A percentile compares a stretch with the other conserved stretches of the same genome.
These are phyloP conservation scores for Cyphomyrmex costatus DNA, from an alignment of 1,140 invertebrate genomes.

Conservation along the genomic window DNA sequence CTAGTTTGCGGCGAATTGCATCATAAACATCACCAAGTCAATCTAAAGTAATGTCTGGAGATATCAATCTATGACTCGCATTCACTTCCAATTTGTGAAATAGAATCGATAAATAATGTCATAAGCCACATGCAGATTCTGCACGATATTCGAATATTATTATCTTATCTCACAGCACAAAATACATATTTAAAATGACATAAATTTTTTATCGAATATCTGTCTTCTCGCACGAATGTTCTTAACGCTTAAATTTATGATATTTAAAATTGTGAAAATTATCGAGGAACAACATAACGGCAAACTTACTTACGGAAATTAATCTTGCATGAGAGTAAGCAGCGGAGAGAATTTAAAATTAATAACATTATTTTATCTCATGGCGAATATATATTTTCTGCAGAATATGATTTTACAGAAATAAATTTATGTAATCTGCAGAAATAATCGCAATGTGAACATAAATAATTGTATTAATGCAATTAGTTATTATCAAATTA, in stretches of 20 bases:
- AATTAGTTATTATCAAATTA: background rate
- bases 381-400: background rate
- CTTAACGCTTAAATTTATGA: background rate
- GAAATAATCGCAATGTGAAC: background rate
- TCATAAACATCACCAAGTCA: constrained; percentile 38
- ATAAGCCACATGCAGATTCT: background rate
- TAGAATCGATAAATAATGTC: constrained; percentile 15
- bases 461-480: background rate
- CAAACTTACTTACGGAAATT: background rate
- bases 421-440: constrained; percentile 8
- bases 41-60: background rate
- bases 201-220: background rate
- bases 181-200: background rate
- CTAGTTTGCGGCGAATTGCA: constrained; percentile 35
- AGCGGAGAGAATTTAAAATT: background rate
- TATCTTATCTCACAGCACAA: background rate
- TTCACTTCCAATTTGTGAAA: constrained; percentile 22
- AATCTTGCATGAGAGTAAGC: background rate
- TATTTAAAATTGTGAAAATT: constrained; percentile 26
- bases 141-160: background rate
- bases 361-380: constrained; percentile 42
- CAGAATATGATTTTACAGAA: background rate
- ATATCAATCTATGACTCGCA: constrained; percentile 36
- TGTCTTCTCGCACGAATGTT: background rate
- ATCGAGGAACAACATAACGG: constrained; percentile 1